These are phyloP conservation scores for Suncus etruscus DNA, from an alignment of 2,113 vertebrate genomes.

Conservation along the genomic window DNA sequence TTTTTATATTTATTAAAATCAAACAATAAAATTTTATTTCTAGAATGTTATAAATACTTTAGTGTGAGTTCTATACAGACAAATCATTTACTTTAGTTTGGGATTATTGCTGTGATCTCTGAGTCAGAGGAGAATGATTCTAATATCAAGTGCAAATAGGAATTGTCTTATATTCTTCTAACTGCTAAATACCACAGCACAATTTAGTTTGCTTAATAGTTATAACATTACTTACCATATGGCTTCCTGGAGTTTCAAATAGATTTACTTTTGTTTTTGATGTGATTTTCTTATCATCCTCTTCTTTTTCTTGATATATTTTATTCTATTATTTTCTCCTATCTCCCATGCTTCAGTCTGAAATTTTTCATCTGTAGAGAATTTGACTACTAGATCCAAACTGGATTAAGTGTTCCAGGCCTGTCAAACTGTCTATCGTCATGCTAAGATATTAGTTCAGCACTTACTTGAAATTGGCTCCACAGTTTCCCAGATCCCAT, in stretches of 20 bases:
- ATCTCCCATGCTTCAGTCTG: not conserved
- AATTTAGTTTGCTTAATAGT: not conserved
- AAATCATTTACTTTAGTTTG: not conserved
- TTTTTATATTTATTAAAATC: constrained; percentile 42
- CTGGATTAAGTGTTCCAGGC: not conserved
- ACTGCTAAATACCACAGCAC: not conserved
- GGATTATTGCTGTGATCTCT: not conserved
- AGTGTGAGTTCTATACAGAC: not conserved
- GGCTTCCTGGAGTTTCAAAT: not conserved
- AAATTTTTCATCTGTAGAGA: not conserved
- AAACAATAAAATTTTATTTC: constrained; percentile 28
- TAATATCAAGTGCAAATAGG: not conserved
- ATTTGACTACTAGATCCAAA: not conserved
- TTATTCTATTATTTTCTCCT: not conserved
- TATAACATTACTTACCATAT: constrained; percentile 32
- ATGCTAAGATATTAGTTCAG: not conserved
- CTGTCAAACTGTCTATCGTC: not conserved
- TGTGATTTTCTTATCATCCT: constrained; percentile 1
- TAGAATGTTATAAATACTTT: not conserved
- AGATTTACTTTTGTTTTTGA: not conserved
- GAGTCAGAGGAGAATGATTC: not conserved
- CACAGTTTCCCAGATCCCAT: not conserved
- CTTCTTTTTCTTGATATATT: not conserved
- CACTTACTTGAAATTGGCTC: not conserved
- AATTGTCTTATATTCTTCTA: not conserved